A percentile compares a stretch with the other conserved stretches of the same genome.
phyloP scores from a whole-genome alignment of 2,888 invertebrate genomes.

The Cryptus armator region DNA sequence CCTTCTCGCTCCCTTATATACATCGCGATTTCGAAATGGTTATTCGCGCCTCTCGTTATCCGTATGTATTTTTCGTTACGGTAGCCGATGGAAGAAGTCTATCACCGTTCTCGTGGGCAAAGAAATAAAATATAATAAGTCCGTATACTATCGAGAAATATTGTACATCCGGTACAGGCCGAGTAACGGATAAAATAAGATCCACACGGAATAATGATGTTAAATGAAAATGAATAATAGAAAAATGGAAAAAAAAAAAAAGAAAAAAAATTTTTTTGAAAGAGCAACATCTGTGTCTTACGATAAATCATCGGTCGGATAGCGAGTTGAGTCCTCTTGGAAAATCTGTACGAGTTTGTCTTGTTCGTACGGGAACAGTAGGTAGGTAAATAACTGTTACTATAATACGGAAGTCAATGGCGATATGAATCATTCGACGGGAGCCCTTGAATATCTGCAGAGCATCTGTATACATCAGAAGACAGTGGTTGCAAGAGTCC shows the following conservation, averaged over 20 bases:
- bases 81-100: slow-evolving; percentile 32
- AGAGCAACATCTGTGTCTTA: slow-evolving; percentile 34
- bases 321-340: slow-evolving; percentile 28
- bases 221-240: neutral
- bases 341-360: slow-evolving; percentile 63
- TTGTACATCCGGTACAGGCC: slow-evolving; percentile 1
- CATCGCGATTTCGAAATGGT: slow-evolving; percentile 46
- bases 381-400: slow-evolving; percentile 37
- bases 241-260: slow-evolving; percentile 11
- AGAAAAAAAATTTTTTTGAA: slow-evolving; percentile 4
- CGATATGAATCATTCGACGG: slow-evolving; percentile 65
- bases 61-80: slow-evolving; percentile 19
- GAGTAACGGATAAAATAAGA: slow-evolving; percentile 17
- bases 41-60: slow-evolving; percentile 27
- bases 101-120: slow-evolving; percentile 7
- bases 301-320: slow-evolving; percentile 54
- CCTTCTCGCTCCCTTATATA: slow-evolving; percentile 7
- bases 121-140: slow-evolving; percentile 17
- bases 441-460: slow-evolving; percentile 66
- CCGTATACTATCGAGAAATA: slow-evolving; percentile 1
- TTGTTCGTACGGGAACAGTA: slow-evolving; percentile 38
- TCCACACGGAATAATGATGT: slow-evolving; percentile 5
- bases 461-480: slow-evolving; percentile 63
- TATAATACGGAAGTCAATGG: slow-evolving; percentile 66
- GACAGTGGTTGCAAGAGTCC: slow-evolving; percentile 55